Conservation (phyloP, 2,888 invertebrate genomes). For the Meandrusa payeni region DNA sequence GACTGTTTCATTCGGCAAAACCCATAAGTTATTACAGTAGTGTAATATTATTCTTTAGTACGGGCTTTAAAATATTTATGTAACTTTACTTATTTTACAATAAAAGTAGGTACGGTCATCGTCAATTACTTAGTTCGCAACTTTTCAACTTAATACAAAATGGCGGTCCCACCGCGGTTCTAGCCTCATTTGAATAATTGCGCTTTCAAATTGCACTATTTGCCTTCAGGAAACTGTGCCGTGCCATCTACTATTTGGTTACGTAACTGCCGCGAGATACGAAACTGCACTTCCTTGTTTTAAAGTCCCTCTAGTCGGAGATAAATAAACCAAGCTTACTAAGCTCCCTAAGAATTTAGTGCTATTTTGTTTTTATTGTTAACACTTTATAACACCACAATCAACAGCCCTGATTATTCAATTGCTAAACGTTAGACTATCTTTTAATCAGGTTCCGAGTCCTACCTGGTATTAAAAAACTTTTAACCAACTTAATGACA, state of each 20-base stretch:
- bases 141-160: slow-evolving; percentile 23
- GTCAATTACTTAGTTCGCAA: slow-evolving; percentile 18
- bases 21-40: no score
- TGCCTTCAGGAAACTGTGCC: slow-evolving; percentile 24
- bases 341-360: neutral
- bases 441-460: no score
- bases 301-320: slow-evolving; percentile 3
- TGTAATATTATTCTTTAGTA: no score
- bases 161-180: slow-evolving; percentile 22
- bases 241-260: slow-evolving; percentile 22
- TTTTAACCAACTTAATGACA: no score
- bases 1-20: no score
- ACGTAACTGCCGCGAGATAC: slow-evolving; percentile 19
- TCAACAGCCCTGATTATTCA: no score
- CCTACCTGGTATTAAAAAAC: no score
- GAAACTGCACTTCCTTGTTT: slow-evolving; percentile 21
- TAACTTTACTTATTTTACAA: neutral
- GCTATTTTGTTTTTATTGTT: no score
- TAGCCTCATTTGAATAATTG: slow-evolving; percentile 26
- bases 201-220: slow-evolving; percentile 26
- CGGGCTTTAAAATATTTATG: no score
- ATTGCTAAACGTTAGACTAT: no score
- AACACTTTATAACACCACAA: no score
- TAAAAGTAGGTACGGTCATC: slow-evolving; percentile 10
- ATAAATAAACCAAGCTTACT: slow-evolving; percentile 8